Conservation (phyloP, 2,888 invertebrate species). For the Amblyjoppa proteus region DNA sequence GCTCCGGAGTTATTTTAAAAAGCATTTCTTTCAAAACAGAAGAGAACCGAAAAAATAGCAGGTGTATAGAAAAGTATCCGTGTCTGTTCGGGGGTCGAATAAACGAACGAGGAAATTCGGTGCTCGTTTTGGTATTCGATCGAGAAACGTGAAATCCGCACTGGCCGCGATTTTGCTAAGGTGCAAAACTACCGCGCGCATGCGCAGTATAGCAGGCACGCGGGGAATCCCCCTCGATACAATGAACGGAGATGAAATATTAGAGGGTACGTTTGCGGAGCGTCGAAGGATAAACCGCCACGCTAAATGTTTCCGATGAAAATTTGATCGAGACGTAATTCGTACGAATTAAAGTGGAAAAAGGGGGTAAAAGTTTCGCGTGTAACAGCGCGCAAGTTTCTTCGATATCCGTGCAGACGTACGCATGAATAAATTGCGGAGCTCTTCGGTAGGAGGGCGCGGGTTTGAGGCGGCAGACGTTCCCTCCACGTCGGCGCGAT, state of each 20-base stretch:
- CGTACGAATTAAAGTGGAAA: not conserved
- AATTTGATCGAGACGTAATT: not conserved
- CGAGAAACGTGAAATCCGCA: not conserved
- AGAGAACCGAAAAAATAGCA: not conserved
- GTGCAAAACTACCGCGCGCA: not conserved
- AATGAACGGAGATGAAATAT: not conserved
- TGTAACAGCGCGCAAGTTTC: not conserved
- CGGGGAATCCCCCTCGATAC: not conserved
- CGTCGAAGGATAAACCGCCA: not conserved
- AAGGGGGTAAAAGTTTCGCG: not conserved
- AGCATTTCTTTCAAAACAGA: not conserved
- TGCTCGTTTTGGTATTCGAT: not conserved
- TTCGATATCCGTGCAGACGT: not conserved
- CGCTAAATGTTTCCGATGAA: not conserved
- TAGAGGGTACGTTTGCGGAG: too few species aligned
- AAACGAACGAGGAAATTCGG: not conserved
- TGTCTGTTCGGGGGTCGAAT: not conserved
- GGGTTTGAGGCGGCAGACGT: not conserved
- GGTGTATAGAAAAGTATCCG: not conserved
- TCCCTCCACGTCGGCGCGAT: not conserved
- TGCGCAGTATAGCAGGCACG: not conserved
- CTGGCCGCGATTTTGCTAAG: not conserved
- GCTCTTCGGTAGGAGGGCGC: not conserved
- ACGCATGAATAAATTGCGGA: not conserved
- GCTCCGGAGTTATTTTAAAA: conserved; percentile 56